phyloP scores from a whole-genome alignment of 2,888 invertebrate genomes.

The Sesamia inferens region DNA sequence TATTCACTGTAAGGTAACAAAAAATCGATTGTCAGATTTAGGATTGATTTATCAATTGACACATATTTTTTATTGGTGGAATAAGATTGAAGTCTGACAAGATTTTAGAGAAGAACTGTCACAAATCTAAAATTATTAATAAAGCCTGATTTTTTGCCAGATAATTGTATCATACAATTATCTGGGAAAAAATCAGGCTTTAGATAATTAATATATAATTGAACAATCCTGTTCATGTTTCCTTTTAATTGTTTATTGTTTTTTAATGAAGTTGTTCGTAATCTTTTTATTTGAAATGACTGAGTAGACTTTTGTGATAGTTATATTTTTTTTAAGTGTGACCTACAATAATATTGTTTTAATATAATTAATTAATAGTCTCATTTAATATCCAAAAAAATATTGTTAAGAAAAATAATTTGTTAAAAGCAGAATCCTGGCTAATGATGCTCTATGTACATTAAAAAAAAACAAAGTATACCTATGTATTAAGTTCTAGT shows the following conservation, averaged over 20 bases:
- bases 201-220: neutral
- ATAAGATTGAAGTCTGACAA: too few species aligned
- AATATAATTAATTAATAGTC: neutral
- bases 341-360: neutral
- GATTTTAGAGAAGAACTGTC: too few species aligned
- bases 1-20: too few species aligned
- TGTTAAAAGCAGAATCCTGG: conserved; percentile 17
- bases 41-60: too few species aligned
- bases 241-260: neutral
- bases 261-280: neutral
- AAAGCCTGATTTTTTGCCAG: too few species aligned
- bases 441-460: conserved; percentile 29
- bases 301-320: conserved; percentile 34
- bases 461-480: conserved; percentile 21
- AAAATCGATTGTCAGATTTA: neutral
- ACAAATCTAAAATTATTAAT: too few species aligned
- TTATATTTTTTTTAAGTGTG: neutral
- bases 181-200: too few species aligned
- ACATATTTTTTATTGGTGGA: too few species aligned
- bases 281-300: conserved; percentile 34
- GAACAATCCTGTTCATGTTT: neutral
- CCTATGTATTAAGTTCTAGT: conserved; percentile 23
- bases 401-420: neutral
- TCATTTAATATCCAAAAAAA: neutral
- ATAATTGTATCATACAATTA: too few species aligned